Evolutionary conservation across 1,140 invertebrate genomes (phyloP).

Genomic region (Condylostylus longicornis): DNA sequence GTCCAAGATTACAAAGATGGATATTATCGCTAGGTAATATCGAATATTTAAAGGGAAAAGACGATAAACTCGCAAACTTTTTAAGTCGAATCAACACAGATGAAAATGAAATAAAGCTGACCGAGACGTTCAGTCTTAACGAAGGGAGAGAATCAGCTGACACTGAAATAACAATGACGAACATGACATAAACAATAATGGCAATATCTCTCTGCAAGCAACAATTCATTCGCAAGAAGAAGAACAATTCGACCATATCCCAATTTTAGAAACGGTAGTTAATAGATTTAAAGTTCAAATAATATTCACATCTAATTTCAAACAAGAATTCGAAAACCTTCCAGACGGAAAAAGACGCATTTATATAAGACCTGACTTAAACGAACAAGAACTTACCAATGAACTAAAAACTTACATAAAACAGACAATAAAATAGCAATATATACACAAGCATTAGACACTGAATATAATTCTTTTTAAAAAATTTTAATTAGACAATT

Average conservation of each 20-base stretch:
- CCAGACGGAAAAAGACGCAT: constrained; percentile 5
- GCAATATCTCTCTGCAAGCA: constrained; percentile 5
- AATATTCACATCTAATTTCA: not conserved
- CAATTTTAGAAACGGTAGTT: constrained; percentile 7
- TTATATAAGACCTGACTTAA: constrained; percentile 5
- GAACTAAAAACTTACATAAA: constrained; percentile 4
- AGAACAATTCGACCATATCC: constrained; percentile 5
- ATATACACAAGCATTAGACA: constrained; percentile 1
- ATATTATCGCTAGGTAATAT: constrained; percentile 3
- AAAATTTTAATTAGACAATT: not conserved
- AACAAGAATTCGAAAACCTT: constrained; percentile 4
- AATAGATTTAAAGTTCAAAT: constrained; percentile 7
- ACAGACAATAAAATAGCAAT: constrained; percentile 8
- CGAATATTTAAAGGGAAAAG: constrained; percentile 30
- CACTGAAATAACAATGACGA: too few relatives aligned
- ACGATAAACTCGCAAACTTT: constrained; percentile 17
- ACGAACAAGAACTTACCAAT: constrained; percentile 6
- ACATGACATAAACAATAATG: constrained; percentile 3
- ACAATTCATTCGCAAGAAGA: constrained; percentile 5
- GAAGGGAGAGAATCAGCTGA: constrained; percentile 2
- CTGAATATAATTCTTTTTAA: too few relatives aligned
- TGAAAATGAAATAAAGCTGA: constrained; percentile 5
- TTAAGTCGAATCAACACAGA: constrained; percentile 3
- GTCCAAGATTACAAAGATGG: not conserved
- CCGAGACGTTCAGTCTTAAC: constrained; percentile 5